These are phyloP conservation scores for Eretmocerus hayati DNA, from an alignment of 2,888 invertebrate genomes.

Conservation along the genomic window DNA sequence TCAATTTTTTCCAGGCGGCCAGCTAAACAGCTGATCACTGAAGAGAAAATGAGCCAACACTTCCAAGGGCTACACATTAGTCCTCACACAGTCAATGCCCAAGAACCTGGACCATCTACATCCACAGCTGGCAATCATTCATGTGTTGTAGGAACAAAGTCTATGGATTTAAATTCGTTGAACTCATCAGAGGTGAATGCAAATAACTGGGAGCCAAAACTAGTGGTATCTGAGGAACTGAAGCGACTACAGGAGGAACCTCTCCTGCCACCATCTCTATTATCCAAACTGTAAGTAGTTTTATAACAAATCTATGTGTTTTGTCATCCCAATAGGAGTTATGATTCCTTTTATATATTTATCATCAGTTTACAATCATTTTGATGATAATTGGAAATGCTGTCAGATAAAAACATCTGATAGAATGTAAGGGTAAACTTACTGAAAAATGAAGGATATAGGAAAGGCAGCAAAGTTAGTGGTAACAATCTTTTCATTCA, in stretches of 20 bases:
- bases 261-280: constrained; percentile 59
- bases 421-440: no score
- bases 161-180: constrained; percentile 27
- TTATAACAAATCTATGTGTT: no score
- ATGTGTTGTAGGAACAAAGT: constrained; percentile 20
- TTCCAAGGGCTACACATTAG: constrained; percentile 68
- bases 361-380: background rate
- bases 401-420: no score
- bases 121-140: constrained; percentile 25
- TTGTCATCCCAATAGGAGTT: no score
- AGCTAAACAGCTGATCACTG: constrained; percentile 70
- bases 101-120: constrained; percentile 27
- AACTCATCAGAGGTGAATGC: constrained; percentile 26
- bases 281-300: constrained; percentile 48
- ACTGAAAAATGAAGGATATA: no score
- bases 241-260: constrained; percentile 60
- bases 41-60: constrained; percentile 78
- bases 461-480: no score
- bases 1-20: constrained; percentile 28
- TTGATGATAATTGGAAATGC: no score
- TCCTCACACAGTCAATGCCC: constrained; percentile 30
- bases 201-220: constrained; percentile 35
- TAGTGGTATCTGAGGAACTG: constrained; percentile 64
- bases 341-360: no score
- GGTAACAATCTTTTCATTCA: no score